Evolutionary conservation across 1,140 invertebrate species (phyloP).

Genomic region (Alviniconcha marisindica): DNA sequence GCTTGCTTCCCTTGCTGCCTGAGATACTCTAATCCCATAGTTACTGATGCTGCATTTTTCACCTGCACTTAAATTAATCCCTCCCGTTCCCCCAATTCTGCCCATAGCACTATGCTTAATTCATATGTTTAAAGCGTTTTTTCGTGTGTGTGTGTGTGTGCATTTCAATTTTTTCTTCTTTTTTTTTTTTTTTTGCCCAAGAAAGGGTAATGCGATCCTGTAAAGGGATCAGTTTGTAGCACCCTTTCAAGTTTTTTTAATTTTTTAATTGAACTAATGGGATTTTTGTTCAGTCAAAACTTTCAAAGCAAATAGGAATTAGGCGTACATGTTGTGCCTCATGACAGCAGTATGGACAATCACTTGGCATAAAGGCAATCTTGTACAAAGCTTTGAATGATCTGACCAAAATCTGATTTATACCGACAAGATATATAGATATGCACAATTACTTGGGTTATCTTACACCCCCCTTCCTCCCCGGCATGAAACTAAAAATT

Average conservation of each 20-base stretch:
- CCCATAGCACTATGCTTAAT: background rate
- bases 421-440: no score
- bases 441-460: no score
- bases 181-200: background rate
- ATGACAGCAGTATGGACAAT: background rate
- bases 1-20: background rate
- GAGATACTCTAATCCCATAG: background rate
- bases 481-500: no score
- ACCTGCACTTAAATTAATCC: background rate
- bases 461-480: no score
- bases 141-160: no score
- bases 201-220: background rate
- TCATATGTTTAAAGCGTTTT: background rate
- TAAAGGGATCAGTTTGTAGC: no score
- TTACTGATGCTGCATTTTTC: background rate
- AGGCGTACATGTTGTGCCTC: background rate
- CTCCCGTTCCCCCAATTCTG: background rate
- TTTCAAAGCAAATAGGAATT: background rate
- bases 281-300: background rate
- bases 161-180: background rate
- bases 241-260: no score
- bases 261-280: no score
- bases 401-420: no score
- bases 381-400: slow-evolving; percentile 1
- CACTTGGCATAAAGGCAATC: background rate